A percentile compares a stretch with the other conserved stretches of the same genome.
Conservation (phyloP, 1,140 invertebrate genomes). For the Drosophila willistoni region DNA sequence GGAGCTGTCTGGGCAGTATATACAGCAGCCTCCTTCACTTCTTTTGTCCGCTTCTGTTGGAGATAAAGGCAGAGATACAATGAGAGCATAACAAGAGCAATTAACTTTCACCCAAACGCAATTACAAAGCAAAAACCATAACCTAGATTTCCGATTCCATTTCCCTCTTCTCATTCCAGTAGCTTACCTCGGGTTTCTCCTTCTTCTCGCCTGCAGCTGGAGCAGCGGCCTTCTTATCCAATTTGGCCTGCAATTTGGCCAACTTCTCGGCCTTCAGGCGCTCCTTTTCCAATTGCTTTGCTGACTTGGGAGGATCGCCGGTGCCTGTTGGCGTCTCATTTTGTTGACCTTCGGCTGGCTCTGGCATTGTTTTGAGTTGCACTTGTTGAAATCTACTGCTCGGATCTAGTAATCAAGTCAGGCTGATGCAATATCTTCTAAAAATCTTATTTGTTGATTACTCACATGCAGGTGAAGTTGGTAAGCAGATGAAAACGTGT, state of each 20-base stretch:
- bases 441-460: conserved; percentile 34
- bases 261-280: conserved; percentile 94
- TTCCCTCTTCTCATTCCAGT: background rate
- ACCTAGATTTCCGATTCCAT: conserved; percentile 21
- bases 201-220: conserved; percentile 86
- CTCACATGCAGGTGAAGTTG: conserved; percentile 44
- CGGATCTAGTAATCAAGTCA: conserved; percentile 1
- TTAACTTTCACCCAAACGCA: conserved; percentile 57
- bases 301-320: conserved; percentile 87
- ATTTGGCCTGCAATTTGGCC: conserved; percentile 95
- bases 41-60: conserved; percentile 90
- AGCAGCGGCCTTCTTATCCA: conserved; percentile 89
- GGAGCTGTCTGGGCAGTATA: conserved; percentile 87
- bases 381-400: background rate
- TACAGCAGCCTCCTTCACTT: conserved; percentile 88
- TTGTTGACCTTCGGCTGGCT: conserved; percentile 27
- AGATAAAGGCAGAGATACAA: background rate
- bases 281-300: conserved; percentile 95
- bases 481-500: conserved; percentile 74
- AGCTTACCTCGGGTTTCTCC: conserved; percentile 85
- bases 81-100: conserved; percentile 17
- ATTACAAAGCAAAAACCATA: conserved; percentile 35
- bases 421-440: conserved; percentile 39
- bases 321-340: conserved; percentile 37
- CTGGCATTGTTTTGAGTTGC: conserved; percentile 41